Evolutionary conservation across 2,888 invertebrate species (phyloP).

Genomic region (Cancer borealis): DNA sequence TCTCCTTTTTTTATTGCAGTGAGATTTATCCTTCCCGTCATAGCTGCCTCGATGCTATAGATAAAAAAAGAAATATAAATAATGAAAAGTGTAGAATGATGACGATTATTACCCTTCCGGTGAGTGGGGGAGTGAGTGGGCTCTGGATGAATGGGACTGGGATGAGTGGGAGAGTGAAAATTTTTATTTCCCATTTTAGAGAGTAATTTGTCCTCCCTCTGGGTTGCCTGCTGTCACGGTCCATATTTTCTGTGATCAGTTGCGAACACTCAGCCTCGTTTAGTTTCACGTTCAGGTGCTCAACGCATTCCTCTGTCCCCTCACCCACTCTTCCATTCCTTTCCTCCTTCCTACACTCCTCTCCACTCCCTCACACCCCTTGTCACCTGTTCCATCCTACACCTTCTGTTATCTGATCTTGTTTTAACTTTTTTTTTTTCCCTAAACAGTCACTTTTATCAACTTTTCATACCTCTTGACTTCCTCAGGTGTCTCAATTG

Average conservation of each 20-base stretch:
- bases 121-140: not conserved
- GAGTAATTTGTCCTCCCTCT: not conserved
- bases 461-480: not conserved
- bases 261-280: not conserved
- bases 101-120: not conserved
- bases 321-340: not conserved
- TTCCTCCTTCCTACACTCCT: not conserved
- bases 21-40: not conserved
- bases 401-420: not conserved
- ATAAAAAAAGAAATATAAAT: not conserved
- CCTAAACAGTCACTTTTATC: not conserved
- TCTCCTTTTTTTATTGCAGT: not conserved
- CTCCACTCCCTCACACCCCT: no score
- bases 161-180: not conserved
- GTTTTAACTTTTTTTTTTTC: not conserved
- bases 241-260: not conserved
- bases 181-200: not conserved
- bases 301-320: not conserved
- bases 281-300: not conserved
- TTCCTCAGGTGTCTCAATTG: not conserved
- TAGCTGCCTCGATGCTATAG: not conserved
- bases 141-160: not conserved
- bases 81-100: not conserved
- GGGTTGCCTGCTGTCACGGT: conserved; percentile 4
- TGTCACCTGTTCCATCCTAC: not conserved